Conservation (phyloP, 2,797 vertebrate species). For the Taeniopygia guttata region DNA sequence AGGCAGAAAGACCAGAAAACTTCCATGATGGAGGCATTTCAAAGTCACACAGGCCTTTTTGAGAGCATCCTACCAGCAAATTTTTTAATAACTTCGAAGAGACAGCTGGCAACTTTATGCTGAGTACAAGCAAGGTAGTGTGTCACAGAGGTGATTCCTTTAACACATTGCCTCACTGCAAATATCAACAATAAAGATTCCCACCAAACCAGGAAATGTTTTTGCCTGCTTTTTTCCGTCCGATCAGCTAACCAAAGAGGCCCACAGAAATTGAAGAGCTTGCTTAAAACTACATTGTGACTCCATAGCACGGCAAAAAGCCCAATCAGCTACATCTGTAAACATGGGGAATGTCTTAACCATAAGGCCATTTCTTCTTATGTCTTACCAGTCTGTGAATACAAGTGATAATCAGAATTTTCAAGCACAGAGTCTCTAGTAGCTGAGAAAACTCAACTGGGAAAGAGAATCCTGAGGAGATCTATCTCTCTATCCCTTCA, state of each 20-base stretch:
- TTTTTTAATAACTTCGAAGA: not conserved
- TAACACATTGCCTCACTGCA: not conserved
- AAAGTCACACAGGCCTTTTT: not conserved
- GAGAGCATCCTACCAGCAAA: not conserved
- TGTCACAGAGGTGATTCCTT: not conserved
- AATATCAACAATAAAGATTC: not conserved
- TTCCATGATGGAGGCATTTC: not conserved
- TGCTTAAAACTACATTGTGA: not conserved
- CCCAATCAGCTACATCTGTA: not conserved
- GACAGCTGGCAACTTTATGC: not conserved
- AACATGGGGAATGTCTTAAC: not conserved
- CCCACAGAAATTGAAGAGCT: not conserved
- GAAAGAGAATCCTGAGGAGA: not conserved
- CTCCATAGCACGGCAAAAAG: not conserved
- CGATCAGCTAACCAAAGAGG: not conserved
- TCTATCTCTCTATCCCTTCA: not conserved
- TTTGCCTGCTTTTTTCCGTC: not conserved
- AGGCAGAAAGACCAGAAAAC: not conserved
- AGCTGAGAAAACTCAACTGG: not conserved
- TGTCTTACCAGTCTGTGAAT: not conserved
- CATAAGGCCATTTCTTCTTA: not conserved
- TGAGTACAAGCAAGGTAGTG: not conserved
- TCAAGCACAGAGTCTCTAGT: not conserved
- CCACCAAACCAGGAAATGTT: not conserved
- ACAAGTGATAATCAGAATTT: not conserved